Evolutionary conservation across 2,888 invertebrate genomes (phyloP).

Genomic region (Drosophila lacicola): DNA sequence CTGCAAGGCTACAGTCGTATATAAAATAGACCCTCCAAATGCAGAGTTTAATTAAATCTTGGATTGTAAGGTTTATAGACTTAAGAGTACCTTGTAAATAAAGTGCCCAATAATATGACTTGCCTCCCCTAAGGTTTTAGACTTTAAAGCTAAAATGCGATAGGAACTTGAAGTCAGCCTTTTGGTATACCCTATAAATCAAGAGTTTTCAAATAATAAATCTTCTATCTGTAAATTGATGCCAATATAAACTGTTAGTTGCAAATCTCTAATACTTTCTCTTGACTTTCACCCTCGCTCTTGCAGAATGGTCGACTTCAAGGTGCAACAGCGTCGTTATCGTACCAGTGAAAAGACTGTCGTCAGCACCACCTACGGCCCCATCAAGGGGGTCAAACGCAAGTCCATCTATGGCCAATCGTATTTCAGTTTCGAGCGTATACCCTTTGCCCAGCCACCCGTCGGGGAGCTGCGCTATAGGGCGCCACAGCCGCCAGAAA

Average conservation of each 20-base stretch:
- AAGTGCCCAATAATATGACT: no score
- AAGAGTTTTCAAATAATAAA: not conserved
- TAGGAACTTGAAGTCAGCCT: no score
- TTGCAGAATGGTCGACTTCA: constrained; percentile 79
- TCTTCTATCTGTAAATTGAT: not conserved
- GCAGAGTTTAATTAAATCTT: not conserved
- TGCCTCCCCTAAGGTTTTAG: no score
- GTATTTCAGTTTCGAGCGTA: constrained; percentile 83
- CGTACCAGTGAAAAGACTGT: constrained; percentile 82
- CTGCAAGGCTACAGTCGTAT: no score
- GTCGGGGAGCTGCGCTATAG: constrained; percentile 82
- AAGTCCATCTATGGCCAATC: constrained; percentile 83
- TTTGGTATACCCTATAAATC: not conserved
- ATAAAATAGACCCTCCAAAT: not conserved
- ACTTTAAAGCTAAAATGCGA: no score
- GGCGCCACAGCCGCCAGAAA: constrained; percentile 85
- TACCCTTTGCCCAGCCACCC: constrained; percentile 84
- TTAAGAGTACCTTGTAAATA: not conserved
- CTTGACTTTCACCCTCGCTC: not conserved
- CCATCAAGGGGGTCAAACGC: constrained; percentile 84
- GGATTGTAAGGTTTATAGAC: no score
- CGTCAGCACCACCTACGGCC: constrained; percentile 83
- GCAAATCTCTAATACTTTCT: not conserved
- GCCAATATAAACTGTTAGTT: not conserved
- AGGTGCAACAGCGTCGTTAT: constrained; percentile 79